These are phyloP conservation scores for Rotaria sp. DNA, from an alignment of 2,888 invertebrate species.

Conservation along the genomic window DNA sequence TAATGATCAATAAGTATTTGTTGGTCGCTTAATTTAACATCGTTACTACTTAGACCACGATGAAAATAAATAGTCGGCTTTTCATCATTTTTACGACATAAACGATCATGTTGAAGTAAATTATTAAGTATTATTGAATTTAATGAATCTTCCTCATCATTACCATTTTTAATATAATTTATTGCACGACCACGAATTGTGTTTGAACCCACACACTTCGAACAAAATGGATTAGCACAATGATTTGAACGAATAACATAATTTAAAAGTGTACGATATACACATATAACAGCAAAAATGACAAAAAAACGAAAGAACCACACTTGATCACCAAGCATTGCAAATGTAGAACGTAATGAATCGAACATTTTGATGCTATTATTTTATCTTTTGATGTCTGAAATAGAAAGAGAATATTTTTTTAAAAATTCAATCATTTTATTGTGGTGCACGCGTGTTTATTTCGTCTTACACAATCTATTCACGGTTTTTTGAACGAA, in stretches of 20 bases:
- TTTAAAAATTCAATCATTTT: neutral
- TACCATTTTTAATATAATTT: neutral
- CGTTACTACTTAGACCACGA: neutral
- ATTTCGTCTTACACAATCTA: neutral
- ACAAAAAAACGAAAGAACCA: slow-evolving; percentile 10
- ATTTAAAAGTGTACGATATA: neutral
- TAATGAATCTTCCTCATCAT: neutral
- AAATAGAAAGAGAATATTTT: neutral
- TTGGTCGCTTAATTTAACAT: neutral
- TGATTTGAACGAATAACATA: neutral
- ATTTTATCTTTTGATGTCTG: neutral
- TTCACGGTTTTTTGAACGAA: neutral
- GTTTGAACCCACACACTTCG: neutral
- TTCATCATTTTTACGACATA: neutral
- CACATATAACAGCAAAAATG: neutral
- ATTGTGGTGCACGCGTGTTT: neutral
- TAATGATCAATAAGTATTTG: neutral
- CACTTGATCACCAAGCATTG: neutral
- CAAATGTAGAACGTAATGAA: neutral
- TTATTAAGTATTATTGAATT: neutral
- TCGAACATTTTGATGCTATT: neutral
- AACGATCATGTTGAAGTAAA: neutral
- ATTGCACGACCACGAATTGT: neutral
- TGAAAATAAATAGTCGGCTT: slow-evolving; percentile 23
- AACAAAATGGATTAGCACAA: slow-evolving; percentile 28